phyloP scores from a whole-genome alignment of 2,797 vertebrate genomes.

The Triplophysa bombifrons region DNA sequence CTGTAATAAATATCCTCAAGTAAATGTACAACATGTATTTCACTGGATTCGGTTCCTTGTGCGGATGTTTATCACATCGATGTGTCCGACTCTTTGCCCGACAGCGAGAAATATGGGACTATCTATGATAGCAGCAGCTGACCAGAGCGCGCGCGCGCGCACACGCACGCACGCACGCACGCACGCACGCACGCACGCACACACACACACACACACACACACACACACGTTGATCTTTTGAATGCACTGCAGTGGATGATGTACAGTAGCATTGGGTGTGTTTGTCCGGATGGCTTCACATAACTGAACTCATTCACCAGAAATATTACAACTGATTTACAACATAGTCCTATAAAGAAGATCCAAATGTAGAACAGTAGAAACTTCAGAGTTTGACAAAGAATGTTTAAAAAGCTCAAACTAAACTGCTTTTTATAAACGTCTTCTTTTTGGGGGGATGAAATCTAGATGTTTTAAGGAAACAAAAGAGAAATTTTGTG shows the following conservation, averaged over 20 bases:
- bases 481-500: constrained; percentile 60
- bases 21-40: constrained; percentile 88
- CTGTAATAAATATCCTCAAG: constrained; percentile 95
- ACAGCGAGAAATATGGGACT: constrained; percentile 62
- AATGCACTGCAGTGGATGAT: constrained; percentile 31
- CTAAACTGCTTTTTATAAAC: constrained; percentile 67
- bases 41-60: constrained; percentile 75
- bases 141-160: constrained; percentile 60
- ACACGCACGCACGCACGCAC: background rate
- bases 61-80: constrained; percentile 70
- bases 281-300: constrained; percentile 67
- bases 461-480: constrained; percentile 48
- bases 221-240: constrained; percentile 13
- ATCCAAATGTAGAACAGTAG: constrained; percentile 65
- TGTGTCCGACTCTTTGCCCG: constrained; percentile 58
- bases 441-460: constrained; percentile 57
- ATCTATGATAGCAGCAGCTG: constrained; percentile 78
- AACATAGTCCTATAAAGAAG: constrained; percentile 65
- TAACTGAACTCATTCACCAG: constrained; percentile 72
- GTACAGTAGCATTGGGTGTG: constrained; percentile 59
- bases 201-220: background rate
- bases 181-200: background rate
- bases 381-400: constrained; percentile 49
- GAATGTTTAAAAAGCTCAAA: constrained; percentile 68
- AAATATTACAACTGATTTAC: constrained; percentile 47